These are phyloP conservation scores for Ornithorhynchus anatinus DNA, from an alignment of 2,113 vertebrate species.

Conservation along the genomic window DNA sequence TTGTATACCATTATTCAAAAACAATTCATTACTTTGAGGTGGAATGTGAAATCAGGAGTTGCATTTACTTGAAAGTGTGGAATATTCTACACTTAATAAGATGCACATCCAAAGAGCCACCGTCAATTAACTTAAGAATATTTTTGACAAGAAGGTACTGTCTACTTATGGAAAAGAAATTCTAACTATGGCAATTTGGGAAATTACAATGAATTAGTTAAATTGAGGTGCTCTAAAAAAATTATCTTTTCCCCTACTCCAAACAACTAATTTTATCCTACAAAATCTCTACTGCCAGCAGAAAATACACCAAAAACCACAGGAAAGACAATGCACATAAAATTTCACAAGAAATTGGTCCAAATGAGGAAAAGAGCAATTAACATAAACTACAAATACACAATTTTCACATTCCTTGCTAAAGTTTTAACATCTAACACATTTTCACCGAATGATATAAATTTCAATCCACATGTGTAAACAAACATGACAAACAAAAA, in stretches of 20 bases:
- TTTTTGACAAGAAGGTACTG: no score
- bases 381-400: constrained; percentile 33
- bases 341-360: constrained; percentile 78
- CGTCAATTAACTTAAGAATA: background rate
- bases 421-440: constrained; percentile 5
- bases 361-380: constrained; percentile 78
- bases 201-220: constrained; percentile 31
- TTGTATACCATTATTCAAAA: no score
- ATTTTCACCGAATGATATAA: background rate
- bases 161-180: constrained; percentile 13
- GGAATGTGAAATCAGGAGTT: constrained; percentile 31
- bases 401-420: background rate
- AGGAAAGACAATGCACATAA: constrained; percentile 72
- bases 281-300: constrained; percentile 78
- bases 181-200: constrained; percentile 15
- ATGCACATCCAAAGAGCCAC: background rate
- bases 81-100: background rate
- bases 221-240: constrained; percentile 47
- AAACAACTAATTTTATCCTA: constrained; percentile 82
- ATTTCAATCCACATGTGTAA: constrained; percentile 44
- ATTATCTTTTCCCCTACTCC: constrained; percentile 74
- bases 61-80: background rate
- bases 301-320: constrained; percentile 80
- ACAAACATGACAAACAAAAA: constrained; percentile 34
- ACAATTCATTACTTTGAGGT: constrained; percentile 9